Conservation (phyloP, 2,888 invertebrate species). For the Miltochrista miniata region DNA sequence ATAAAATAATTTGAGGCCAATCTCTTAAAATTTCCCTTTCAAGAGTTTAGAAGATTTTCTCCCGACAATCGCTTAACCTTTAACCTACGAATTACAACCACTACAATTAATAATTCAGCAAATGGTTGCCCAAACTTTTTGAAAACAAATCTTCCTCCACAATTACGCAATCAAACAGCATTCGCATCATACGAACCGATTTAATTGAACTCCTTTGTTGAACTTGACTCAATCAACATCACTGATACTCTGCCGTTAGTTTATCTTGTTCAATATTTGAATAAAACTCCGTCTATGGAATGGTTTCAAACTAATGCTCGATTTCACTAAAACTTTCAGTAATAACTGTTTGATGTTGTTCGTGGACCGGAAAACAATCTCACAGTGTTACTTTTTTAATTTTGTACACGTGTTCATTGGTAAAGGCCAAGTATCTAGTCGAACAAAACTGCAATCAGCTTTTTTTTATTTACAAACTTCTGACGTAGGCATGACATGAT, state of each 20-base stretch:
- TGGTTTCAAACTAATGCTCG: conserved; percentile 27
- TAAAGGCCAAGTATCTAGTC: no score
- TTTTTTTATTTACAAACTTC: no score
- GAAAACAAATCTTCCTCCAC: conserved; percentile 32
- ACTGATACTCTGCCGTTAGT: conserved; percentile 33
- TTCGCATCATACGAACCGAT: conserved; percentile 30
- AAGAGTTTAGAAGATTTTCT: no score
- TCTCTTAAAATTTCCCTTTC: no score
- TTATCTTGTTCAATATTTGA: conserved; percentile 40
- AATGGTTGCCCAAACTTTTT: conserved; percentile 21
- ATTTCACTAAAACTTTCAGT: conserved; percentile 18
- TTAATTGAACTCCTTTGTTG: conserved; percentile 40
- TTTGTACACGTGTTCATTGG: no score
- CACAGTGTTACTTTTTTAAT: no score
- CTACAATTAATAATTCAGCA: not conserved
- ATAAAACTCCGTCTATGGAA: conserved; percentile 31
- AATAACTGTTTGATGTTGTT: conserved; percentile 8
- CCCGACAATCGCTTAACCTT: no score
- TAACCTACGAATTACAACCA: no score
- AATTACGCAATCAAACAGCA: conserved; percentile 38
- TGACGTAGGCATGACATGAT: no score
- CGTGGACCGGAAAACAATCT: not conserved
- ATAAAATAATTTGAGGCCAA: no score
- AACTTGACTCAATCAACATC: conserved; percentile 41
- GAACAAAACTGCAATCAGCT: no score